Conservation (phyloP, 1,140 invertebrate genomes). For the Anadara kagoshimensis region DNA sequence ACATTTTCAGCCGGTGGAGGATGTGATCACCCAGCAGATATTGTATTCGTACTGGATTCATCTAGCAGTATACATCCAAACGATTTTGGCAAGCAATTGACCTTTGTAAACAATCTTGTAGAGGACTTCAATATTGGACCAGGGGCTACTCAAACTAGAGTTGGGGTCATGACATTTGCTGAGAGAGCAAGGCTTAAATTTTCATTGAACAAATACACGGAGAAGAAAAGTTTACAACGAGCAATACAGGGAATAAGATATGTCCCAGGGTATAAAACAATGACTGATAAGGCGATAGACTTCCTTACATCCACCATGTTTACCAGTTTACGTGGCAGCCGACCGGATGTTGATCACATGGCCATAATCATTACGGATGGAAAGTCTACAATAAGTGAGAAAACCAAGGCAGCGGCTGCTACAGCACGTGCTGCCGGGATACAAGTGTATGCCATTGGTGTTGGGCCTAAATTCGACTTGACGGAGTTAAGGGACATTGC, state of each 20-base stretch:
- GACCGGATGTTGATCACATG: slow-evolving; percentile 40
- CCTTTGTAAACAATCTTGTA: slow-evolving; percentile 57
- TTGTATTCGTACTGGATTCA: slow-evolving; percentile 64
- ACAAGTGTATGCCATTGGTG: slow-evolving; percentile 56
- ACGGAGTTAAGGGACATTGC: slow-evolving; percentile 55
- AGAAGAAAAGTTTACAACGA: slow-evolving; percentile 11
- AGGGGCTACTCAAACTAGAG: slow-evolving; percentile 34
- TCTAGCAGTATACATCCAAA: slow-evolving; percentile 60
- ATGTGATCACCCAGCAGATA: slow-evolving; percentile 44
- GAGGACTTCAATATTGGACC: slow-evolving; percentile 49
- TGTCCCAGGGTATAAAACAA: slow-evolving; percentile 41
- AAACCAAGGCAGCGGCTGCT: slow-evolving; percentile 20
- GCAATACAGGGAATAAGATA: slow-evolving; percentile 28
- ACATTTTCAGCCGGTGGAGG: too few relatives aligned
- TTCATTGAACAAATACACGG: slow-evolving; percentile 34
- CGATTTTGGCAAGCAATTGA: slow-evolving; percentile 56
- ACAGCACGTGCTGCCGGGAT: slow-evolving; percentile 34
- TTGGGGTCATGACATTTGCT: slow-evolving; percentile 52
- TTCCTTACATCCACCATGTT: slow-evolving; percentile 41
- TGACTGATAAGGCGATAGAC: slow-evolving; percentile 44
- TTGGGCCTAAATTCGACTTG: slow-evolving; percentile 42
- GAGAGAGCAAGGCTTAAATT: slow-evolving; percentile 40
- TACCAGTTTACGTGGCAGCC: slow-evolving; percentile 33
- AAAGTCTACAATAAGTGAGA: slow-evolving; percentile 11
- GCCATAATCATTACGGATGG: slow-evolving; percentile 57